Percentiles rank a stretch among this genome's conserved stretches.
These are phyloP conservation scores for Ormyrus labotus DNA, from an alignment of 2,888 invertebrate genomes.

Conservation along the genomic window DNA sequence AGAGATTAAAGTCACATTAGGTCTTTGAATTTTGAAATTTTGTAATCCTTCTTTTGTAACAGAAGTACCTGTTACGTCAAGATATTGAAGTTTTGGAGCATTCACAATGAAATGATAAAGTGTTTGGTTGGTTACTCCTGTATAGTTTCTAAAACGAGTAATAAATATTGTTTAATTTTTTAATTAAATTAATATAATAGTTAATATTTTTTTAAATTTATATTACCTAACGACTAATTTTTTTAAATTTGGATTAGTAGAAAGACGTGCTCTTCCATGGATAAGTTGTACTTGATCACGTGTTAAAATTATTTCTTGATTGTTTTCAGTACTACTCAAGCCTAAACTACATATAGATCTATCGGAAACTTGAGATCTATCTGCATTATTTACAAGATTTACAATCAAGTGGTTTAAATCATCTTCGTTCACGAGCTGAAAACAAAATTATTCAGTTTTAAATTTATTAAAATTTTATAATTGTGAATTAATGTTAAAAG, in stretches of 20 bases:
- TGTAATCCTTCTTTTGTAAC: constrained; percentile 81
- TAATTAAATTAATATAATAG: background rate
- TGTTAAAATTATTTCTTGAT: constrained; percentile 64
- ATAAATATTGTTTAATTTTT: constrained; percentile 9
- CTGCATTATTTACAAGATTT: constrained; percentile 57
- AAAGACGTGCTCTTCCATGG: constrained; percentile 65
- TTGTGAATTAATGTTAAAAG: background rate
- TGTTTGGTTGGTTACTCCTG: constrained; percentile 80
- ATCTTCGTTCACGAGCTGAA: constrained; percentile 50
- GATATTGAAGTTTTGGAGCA: constrained; percentile 78
- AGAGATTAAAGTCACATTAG: constrained; percentile 75
- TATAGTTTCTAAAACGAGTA: constrained; percentile 78
- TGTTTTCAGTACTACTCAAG: constrained; percentile 63
- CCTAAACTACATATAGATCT: constrained; percentile 71
- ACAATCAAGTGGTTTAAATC: constrained; percentile 34
- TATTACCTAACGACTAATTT: constrained; percentile 71
- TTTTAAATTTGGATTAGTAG: constrained; percentile 71
- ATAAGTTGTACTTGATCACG: constrained; percentile 63
- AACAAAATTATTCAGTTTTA: constrained; percentile 9
- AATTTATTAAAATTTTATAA: background rate
- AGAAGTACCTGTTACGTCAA: constrained; percentile 83
- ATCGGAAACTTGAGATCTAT: constrained; percentile 66
- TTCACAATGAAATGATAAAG: constrained; percentile 80
- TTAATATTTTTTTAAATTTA: background rate
- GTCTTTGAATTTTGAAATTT: constrained; percentile 79